Percentiles rank a stretch among this genome's conserved stretches.
These are phyloP conservation scores for Leucoraja erinaceus DNA, from an alignment of 2,113 vertebrate genomes.

Conservation along the genomic window DNA sequence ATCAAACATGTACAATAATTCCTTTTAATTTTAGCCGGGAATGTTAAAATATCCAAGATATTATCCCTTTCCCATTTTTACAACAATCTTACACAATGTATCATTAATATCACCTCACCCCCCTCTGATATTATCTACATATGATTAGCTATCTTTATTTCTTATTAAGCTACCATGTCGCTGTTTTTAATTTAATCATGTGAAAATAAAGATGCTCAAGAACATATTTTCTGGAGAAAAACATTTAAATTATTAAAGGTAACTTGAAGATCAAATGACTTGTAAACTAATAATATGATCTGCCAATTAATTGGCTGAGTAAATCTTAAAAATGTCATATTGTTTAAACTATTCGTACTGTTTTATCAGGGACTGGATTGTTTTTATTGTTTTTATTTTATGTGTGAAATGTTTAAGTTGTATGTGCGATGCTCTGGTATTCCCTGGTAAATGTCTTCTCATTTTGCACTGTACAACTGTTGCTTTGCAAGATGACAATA, in stretches of 20 bases:
- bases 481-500: too few species aligned
- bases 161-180: background rate
- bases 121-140: background rate
- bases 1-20: background rate
- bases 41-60: background rate
- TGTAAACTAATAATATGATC: constrained; percentile 54
- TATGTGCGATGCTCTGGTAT: too few species aligned
- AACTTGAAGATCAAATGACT: background rate
- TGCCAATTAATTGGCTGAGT: constrained; percentile 67
- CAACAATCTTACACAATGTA: background rate
- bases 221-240: background rate
- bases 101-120: background rate
- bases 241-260: background rate
- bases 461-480: too few species aligned
- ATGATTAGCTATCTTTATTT: background rate
- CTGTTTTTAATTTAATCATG: background rate
- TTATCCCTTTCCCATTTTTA: background rate
- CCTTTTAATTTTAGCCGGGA: background rate
- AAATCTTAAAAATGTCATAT: constrained; percentile 44
- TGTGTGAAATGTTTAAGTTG: too few species aligned
- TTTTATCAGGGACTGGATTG: too few species aligned
- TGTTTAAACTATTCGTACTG: too few species aligned
- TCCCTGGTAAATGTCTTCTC: too few species aligned
- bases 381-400: too few species aligned
- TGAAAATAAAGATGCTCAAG: background rate